phyloP scores from a whole-genome alignment of 2,797 vertebrate genomes.

The Cynopterus sphinx region DNA sequence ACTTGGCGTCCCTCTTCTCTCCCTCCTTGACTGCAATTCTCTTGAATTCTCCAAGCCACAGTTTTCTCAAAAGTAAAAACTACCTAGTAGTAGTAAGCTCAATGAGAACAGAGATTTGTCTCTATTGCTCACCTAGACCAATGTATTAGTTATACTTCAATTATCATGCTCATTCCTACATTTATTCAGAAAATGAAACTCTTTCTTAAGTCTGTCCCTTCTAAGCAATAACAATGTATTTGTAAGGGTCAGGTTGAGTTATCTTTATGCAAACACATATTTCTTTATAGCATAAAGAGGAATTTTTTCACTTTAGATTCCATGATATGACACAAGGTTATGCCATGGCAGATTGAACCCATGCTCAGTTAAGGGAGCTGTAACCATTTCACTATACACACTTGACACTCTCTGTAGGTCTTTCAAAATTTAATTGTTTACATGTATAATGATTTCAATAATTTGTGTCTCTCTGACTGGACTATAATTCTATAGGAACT shows the following conservation, averaged over 20 bases:
- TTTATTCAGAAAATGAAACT: neutral
- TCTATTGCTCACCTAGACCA: neutral
- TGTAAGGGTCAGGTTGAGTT: neutral
- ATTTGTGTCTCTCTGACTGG: neutral
- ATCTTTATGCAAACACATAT: neutral
- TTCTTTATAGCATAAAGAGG: neutral
- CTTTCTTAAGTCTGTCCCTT: neutral
- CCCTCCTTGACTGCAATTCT: neutral
- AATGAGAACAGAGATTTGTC: neutral
- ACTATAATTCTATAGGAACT: neutral
- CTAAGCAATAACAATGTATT: neutral
- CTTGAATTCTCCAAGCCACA: neutral
- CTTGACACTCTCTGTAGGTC: neutral
- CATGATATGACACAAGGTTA: neutral
- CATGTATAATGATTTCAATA: neutral
- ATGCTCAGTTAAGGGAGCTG: neutral
- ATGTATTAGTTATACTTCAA: neutral
- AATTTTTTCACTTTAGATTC: neutral
- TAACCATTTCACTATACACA: neutral
- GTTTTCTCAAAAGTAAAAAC: neutral
- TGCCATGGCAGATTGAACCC: neutral
- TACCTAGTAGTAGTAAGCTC: neutral
- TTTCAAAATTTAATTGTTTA: neutral
- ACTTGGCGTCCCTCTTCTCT: neutral
- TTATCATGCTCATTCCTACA: neutral